phyloP scores from a whole-genome alignment of 2,888 invertebrate species.

The Sphaerophoria rueppellii region DNA sequence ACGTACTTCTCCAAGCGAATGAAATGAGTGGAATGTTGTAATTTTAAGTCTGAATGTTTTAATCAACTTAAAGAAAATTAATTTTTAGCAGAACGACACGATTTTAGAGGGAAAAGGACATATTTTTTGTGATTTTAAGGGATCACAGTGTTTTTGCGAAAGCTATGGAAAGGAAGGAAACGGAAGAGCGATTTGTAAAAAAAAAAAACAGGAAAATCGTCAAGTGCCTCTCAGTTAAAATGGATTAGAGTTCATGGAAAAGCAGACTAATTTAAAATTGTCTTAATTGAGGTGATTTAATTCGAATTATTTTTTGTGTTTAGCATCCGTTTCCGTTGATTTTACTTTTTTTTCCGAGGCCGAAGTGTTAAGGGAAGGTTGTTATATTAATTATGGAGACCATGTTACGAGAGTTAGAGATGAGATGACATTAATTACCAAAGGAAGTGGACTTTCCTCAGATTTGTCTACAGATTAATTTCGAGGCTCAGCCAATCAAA shows the following conservation, averaged over 20 bases:
- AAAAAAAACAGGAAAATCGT: not conserved
- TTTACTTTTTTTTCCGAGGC: too few species aligned
- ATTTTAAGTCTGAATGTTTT: slow-evolving; percentile 27
- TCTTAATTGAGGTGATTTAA: too few species aligned
- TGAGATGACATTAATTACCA: too few species aligned
- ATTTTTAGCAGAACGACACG: slow-evolving; percentile 42
- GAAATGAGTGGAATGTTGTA: not conserved
- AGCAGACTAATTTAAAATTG: too few species aligned
- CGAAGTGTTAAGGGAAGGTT: too few species aligned
- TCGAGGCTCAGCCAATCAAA: too few species aligned
- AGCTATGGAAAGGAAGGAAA: not conserved
- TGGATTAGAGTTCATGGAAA: slow-evolving; percentile 25
- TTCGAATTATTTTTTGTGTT: too few species aligned
- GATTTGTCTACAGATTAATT: too few species aligned
- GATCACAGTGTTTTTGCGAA: not conserved
- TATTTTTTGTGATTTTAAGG: slow-evolving; percentile 19
- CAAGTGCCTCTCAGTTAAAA: slow-evolving; percentile 19
- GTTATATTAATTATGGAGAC: too few species aligned
- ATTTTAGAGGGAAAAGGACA: not conserved
- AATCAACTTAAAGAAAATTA: slow-evolving; percentile 63
- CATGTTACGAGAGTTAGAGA: too few species aligned
- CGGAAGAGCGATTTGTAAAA: not conserved
- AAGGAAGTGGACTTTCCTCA: too few species aligned
- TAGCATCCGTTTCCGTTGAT: too few species aligned
- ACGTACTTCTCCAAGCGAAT: slow-evolving; percentile 5